These are phyloP conservation scores for Anticlea derivata DNA, from an alignment of 2,888 invertebrate genomes.

Conservation along the genomic window DNA sequence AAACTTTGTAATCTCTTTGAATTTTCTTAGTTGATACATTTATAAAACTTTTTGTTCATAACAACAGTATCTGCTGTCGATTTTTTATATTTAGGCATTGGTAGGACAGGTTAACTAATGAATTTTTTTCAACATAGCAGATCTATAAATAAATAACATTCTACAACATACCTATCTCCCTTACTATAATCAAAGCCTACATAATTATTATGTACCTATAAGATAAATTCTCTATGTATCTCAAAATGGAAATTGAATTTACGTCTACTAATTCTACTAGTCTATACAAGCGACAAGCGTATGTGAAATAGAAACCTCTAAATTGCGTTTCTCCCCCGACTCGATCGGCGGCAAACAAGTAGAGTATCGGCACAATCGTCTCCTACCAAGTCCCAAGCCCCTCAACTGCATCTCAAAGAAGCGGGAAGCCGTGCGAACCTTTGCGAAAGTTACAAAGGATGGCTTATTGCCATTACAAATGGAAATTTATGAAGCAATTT, in stretches of 20 bases:
- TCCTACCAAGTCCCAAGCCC: constrained; percentile 52
- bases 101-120: too few relatives aligned
- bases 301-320: constrained; percentile 44
- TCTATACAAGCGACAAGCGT: constrained; percentile 24
- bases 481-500: constrained; percentile 44
- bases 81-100: too few relatives aligned
- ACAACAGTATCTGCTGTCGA: not conserved
- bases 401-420: constrained; percentile 68
- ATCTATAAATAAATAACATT: too few relatives aligned
- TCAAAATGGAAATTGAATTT: not conserved
- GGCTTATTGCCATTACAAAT: constrained; percentile 42
- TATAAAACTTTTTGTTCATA: not conserved
- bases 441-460: constrained; percentile 58
- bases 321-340: constrained; percentile 48
- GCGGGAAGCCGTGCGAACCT: constrained; percentile 59
- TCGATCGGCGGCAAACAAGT: constrained; percentile 77
- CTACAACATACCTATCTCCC: too few relatives aligned
- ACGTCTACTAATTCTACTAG: not conserved
- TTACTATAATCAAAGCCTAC: too few relatives aligned
- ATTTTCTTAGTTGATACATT: too few relatives aligned
- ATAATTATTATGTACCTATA: too few relatives aligned
- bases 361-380: constrained; percentile 69
- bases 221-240: too few relatives aligned
- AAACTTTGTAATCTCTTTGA: constrained; percentile 4
- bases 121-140: too few relatives aligned